Base-by-base conservation (phyloP, 2,888 invertebrate genomes). In the Beris morrisii region DNA sequence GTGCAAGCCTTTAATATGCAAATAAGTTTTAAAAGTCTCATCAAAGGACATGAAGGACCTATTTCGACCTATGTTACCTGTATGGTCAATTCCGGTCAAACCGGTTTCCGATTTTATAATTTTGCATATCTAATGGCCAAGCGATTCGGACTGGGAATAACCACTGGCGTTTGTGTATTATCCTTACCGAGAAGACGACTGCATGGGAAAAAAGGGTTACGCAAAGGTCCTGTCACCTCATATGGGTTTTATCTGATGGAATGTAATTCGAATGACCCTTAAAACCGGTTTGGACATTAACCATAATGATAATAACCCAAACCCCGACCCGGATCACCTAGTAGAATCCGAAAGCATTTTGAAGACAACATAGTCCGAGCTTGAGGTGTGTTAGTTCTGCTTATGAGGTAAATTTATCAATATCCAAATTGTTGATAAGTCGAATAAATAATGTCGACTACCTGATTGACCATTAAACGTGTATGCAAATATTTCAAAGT, bases 251-350 rank as follows among this genome's bases (percentile, higher is more conserved):
- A 71, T 72, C 72, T 69, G 12, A 65, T 69, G 65, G 66, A 68
- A 61, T 50, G 52, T 61, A 31, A 15, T 13, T 56, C 38, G 59
- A 69, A 59, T 72, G 72, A 71, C 72, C 73, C 71, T 70, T 71
- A 68, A 71, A 73, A 73, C 73, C 72, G 72, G 73, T 73, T 72
- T 73, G 72, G 71, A 72, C 65, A 67, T 32, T 55, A 38, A 15
- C 38, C 13, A 22, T 22, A 22, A 22, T 32, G 28, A 48, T 22
- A 65, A 48, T 57, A 46, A 64, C 64, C 64, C 45, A 31, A 11
- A 54, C 5, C n/a, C n/a, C 44, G n/a, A 44, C 11, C 44, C 44
- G n/a, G 11, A n/a, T 48, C 15, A 15, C 48, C n/a, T 15, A 48
- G 48, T 22, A 22, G 22, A 22, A 48, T 48, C 5, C 48, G 7